A percentile compares a stretch with the other conserved stretches of the same genome.
Evolutionary conservation across 2,113 vertebrate species (phyloP).

Genomic region (Perca schrenkii): DNA sequence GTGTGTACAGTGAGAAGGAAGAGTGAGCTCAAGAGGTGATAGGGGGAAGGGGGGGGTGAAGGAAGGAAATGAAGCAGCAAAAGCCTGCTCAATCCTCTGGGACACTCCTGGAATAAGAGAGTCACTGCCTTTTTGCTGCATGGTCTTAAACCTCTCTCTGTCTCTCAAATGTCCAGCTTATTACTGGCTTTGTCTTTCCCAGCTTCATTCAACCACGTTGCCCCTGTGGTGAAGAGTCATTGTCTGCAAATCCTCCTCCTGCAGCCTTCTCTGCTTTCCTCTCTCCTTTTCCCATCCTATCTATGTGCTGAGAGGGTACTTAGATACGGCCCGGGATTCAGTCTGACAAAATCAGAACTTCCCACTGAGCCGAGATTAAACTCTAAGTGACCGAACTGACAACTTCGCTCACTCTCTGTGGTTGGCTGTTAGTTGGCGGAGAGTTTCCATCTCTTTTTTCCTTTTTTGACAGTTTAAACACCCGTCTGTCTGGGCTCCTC

Average conservation of each 20-base stretch:
- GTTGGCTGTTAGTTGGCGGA: slow-evolving; percentile 35
- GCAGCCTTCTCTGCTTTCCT: slow-evolving; percentile 13
- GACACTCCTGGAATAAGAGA: slow-evolving; percentile 51
- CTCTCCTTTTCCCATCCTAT: slow-evolving; percentile 37
- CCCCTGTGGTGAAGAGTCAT: slow-evolving; percentile 60
- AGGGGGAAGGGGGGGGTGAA: slow-evolving; percentile 30
- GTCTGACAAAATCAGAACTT: slow-evolving; percentile 73
- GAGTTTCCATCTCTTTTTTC: slow-evolving; percentile 30
- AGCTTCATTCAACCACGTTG: slow-evolving; percentile 64
- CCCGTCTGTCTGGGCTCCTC: slow-evolving; percentile 42
- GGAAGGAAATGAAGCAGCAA: slow-evolving; percentile 52
- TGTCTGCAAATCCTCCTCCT: slow-evolving; percentile 72
- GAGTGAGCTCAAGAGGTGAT: slow-evolving; percentile 22
- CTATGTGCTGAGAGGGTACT: slow-evolving; percentile 57
- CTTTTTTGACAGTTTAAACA: slow-evolving; percentile 64
- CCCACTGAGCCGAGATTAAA: slow-evolving; percentile 80
- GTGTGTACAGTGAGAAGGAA: background rate
- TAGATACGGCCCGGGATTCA: slow-evolving; percentile 61
- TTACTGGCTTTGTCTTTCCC: slow-evolving; percentile 69
- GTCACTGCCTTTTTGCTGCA: slow-evolving; percentile 36
- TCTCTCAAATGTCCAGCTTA: slow-evolving; percentile 69
- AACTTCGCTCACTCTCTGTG: slow-evolving; percentile 38
- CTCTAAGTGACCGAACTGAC: slow-evolving; percentile 73
- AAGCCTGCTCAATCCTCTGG: slow-evolving; percentile 48
- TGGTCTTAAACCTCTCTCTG: slow-evolving; percentile 52